These are phyloP conservation scores for Procavia capensis DNA, from an alignment of 2,113 vertebrate genomes.

Conservation along the genomic window DNA sequence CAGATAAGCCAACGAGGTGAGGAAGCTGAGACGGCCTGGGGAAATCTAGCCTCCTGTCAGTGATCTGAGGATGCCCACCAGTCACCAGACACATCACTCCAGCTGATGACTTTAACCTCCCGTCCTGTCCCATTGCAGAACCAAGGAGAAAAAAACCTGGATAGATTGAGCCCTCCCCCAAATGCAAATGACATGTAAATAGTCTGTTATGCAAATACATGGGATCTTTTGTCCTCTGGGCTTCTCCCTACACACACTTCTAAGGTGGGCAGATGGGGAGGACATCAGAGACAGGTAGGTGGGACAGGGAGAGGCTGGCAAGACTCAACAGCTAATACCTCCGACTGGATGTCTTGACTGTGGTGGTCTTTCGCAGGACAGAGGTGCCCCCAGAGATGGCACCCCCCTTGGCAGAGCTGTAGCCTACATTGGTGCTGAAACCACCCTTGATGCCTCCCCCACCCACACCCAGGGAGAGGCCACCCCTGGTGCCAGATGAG, in stretches of 20 bases:
- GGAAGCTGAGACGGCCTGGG: not conserved
- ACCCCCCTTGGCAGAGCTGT: conserved; percentile 48
- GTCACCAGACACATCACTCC: not conserved
- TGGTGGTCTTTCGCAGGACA: conserved; percentile 78
- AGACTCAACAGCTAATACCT: conserved; percentile 58
- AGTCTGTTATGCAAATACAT: not conserved
- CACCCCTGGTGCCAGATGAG: conserved; percentile 1
- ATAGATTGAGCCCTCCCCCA: not conserved
- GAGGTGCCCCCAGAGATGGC: conserved; percentile 57
- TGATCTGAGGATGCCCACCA: not conserved
- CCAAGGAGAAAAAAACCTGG: conserved; percentile 42
- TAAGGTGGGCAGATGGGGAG: not conserved
- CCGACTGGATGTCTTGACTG: conserved; percentile 66
- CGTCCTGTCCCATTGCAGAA: not conserved
- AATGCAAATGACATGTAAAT: not conserved
- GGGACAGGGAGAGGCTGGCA: not conserved
- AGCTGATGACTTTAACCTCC: not conserved
- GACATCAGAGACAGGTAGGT: not conserved
- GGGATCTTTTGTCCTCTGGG: not conserved
- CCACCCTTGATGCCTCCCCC: conserved; percentile 34
- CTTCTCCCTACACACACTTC: not conserved
- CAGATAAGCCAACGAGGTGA: not conserved
- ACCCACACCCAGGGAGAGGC: conserved; percentile 47
- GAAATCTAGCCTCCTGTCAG: not conserved
- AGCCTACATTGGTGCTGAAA: conserved; percentile 40